Evolutionary conservation across 2,797 vertebrate genomes (phyloP).

Genomic region (Erethizon dorsatum): DNA sequence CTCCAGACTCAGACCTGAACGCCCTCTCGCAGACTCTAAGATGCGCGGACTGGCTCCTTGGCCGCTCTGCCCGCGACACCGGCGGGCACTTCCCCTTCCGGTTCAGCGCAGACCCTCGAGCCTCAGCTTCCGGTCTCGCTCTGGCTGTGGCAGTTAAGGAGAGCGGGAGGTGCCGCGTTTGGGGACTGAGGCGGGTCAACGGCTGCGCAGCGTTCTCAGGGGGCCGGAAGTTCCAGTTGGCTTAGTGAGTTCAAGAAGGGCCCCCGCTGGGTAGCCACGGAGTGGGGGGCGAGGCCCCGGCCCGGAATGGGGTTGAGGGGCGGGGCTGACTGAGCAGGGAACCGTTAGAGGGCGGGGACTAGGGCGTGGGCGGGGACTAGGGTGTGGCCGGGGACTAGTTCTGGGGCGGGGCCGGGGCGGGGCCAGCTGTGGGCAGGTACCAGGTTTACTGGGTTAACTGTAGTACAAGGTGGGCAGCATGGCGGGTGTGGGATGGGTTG

Average conservation of each 20-base stretch:
- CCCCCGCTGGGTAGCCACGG: too few species aligned
- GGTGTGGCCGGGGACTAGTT: not conserved
- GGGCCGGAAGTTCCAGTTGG: not conserved
- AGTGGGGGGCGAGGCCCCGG: not conserved
- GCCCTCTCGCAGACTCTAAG: not conserved
- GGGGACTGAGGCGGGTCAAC: not conserved
- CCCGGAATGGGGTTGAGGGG: not conserved
- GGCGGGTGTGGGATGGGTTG: not conserved
- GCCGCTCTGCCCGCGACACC: not conserved
- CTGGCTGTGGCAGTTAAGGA: not conserved
- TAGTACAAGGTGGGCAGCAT: not conserved
- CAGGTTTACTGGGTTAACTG: not conserved
- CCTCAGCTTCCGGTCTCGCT: not conserved
- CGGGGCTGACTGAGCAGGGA: not conserved
- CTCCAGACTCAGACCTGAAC: not conserved
- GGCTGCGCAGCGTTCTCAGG: not conserved
- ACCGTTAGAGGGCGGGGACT: not conserved
- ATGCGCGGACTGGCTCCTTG: not conserved
- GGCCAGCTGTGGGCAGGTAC: not conserved
- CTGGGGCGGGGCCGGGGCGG: not conserved
- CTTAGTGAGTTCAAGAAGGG: not conserved
- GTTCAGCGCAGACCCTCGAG: not conserved
- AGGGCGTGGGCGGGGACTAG: not conserved
- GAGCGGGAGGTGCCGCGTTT: not conserved
- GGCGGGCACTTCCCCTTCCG: not conserved